phyloP scores from a whole-genome alignment of 2,113 vertebrate genomes.

The Nipponia nippon region DNA sequence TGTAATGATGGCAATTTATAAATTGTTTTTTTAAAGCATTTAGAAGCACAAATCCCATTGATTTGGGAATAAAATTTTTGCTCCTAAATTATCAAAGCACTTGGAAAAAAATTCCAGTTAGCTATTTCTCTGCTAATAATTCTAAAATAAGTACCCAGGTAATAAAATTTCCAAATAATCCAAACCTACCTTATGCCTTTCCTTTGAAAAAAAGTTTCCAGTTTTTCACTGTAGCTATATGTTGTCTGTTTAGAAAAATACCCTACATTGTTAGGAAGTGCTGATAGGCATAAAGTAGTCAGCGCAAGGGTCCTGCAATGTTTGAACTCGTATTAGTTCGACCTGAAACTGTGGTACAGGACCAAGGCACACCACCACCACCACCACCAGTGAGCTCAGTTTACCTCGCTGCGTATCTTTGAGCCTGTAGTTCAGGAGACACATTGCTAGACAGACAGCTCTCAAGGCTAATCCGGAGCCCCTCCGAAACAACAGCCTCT shows the following conservation, averaged over 20 bases:
- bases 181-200: neutral
- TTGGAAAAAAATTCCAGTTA: neutral
- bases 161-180: neutral
- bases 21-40: neutral
- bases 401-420: neutral
- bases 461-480: neutral
- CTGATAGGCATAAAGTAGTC: neutral
- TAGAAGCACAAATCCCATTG: neutral
- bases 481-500: neutral
- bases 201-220: neutral
- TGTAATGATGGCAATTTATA: neutral
- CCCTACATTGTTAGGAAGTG: neutral
- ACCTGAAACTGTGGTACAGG: neutral
- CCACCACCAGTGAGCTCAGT: neutral
- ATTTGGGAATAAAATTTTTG: neutral
- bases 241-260: neutral
- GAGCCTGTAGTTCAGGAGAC: neutral
- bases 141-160: neutral
- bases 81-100: neutral
- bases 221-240: neutral
- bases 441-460: neutral
- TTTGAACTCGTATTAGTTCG: neutral
- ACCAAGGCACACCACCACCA: neutral
- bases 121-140: neutral
- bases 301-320: neutral